Base-by-base conservation (phyloP, 2,888 invertebrate species). In the Cryptus armator region DNA sequence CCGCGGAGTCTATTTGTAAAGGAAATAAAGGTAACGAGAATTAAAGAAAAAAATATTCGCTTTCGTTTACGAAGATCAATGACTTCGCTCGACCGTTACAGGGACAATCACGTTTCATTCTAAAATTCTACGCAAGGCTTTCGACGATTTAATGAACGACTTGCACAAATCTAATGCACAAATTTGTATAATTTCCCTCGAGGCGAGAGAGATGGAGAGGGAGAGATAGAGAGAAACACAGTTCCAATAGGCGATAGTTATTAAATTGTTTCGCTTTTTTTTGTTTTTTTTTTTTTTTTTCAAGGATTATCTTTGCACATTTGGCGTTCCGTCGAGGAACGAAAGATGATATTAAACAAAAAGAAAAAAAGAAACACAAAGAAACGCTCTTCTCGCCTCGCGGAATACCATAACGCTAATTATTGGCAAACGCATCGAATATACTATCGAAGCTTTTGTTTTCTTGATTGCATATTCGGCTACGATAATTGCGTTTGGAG, bases 101-200 rank as follows among this genome's bases (percentile, higher is more conserved):
- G 81, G 53, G 62, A 67, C 81, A 81, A 83, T 75, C 78, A 83
- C 75, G 64, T 81, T 85, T 81, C 83, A 85, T 89, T 85, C 90
- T 91, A 92, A 90, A 89, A 89, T 87, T 90, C 90, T 92, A 92
- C 90, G 89, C 91, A 91, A 92, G 91, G 90, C 90, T 91, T 92
- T 92, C 89, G 84, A 92, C 90, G 88, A 91, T 83, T 87, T 86
- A 88, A 90, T 91, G 90, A 90, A 90, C 89, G 87, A 90, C 87
- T 91, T 88, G 89, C 89, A 90, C 90, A 89, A 92, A 90, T 92
- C 90, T 92, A 92, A 91, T 91, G 89, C 88, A 89, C 89, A 88
- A 91, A 89, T 90, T 89, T 88, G 81, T 83, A 85, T 84, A 74
- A 88, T 88, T 87, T 80, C 70, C 81, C 68, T 78, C 83, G 71